Conservation (phyloP, 2,797 vertebrate species). For the Mormyrus hasselquistii region DNA sequence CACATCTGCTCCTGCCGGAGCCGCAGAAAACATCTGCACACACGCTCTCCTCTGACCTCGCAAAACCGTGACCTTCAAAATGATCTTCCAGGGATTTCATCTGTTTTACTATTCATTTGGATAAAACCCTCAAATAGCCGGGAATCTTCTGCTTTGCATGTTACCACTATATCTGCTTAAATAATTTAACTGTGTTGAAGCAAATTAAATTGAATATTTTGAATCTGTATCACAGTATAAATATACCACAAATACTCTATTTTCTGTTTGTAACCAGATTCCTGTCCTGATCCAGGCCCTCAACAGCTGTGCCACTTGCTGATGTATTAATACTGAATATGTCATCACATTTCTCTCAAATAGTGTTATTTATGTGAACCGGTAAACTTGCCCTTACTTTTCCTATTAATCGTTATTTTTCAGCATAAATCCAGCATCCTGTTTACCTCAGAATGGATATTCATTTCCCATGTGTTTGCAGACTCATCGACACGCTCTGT, state of each 20-base stretch:
- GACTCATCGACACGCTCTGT: background rate
- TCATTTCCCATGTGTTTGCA: background rate
- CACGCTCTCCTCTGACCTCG: background rate
- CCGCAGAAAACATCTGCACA: constrained; percentile 3
- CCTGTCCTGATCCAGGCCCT: background rate
- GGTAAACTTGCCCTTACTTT: background rate
- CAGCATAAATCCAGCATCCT: background rate
- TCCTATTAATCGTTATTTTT: background rate
- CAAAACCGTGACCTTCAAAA: background rate
- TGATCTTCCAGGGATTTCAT: background rate
- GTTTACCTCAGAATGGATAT: background rate
- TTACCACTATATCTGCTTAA: background rate
- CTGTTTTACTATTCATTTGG: background rate
- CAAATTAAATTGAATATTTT: background rate
- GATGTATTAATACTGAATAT: background rate
- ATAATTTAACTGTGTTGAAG: background rate
- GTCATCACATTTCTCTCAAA: background rate
- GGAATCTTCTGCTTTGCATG: background rate
- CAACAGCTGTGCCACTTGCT: background rate
- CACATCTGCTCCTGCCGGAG: background rate
- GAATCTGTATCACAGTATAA: background rate
- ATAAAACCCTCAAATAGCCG: background rate
- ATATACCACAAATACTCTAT: background rate
- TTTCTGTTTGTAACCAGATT: background rate
- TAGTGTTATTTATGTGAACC: background rate